Conservation (phyloP, 1,140 invertebrate genomes). For the Lordiphosa stackelbergi region DNA sequence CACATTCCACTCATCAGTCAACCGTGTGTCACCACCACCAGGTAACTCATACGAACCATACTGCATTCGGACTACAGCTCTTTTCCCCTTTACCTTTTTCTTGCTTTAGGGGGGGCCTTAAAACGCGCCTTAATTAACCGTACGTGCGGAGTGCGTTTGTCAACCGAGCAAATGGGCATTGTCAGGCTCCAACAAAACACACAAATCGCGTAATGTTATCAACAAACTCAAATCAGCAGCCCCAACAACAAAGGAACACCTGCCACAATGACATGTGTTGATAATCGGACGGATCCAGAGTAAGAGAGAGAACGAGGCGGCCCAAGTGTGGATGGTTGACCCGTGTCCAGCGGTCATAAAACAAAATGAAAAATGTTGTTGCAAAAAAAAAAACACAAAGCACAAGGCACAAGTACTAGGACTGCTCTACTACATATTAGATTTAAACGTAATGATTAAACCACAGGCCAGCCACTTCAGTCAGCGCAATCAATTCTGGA, state of each 20-base stretch:
- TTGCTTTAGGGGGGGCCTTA: slow-evolving; percentile 28
- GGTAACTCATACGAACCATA: slow-evolving; percentile 7
- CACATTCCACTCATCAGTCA: slow-evolving; percentile 9
- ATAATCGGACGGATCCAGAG: slow-evolving; percentile 30
- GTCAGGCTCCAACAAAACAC: slow-evolving; percentile 17
- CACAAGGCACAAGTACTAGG: slow-evolving; percentile 16
- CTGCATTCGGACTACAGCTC: slow-evolving; percentile 42
- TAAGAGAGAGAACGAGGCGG: slow-evolving; percentile 24
- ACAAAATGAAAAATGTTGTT: slow-evolving; percentile 73
- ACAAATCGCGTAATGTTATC: slow-evolving; percentile 46
- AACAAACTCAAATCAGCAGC: slow-evolving; percentile 55
- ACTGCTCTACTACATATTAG: slow-evolving; percentile 39
- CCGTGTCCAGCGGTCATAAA: slow-evolving; percentile 54
- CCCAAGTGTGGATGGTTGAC: slow-evolving; percentile 40
- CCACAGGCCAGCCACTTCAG: slow-evolving; percentile 19
- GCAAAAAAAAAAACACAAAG: slow-evolving; percentile 34
- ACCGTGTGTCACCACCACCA: slow-evolving; percentile 3
- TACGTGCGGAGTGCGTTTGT: slow-evolving; percentile 71
- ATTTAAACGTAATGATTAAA: slow-evolving; percentile 74
- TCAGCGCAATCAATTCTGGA: slow-evolving; percentile 1
- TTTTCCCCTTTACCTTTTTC: slow-evolving; percentile 12
- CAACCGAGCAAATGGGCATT: slow-evolving; percentile 42
- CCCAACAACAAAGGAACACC: slow-evolving; percentile 50
- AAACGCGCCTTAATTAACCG: slow-evolving; percentile 66
- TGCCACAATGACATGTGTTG: slow-evolving; percentile 70